These are phyloP conservation scores for Parnassius smintheus DNA, from an alignment of 2,888 invertebrate species.

Conservation along the genomic window DNA sequence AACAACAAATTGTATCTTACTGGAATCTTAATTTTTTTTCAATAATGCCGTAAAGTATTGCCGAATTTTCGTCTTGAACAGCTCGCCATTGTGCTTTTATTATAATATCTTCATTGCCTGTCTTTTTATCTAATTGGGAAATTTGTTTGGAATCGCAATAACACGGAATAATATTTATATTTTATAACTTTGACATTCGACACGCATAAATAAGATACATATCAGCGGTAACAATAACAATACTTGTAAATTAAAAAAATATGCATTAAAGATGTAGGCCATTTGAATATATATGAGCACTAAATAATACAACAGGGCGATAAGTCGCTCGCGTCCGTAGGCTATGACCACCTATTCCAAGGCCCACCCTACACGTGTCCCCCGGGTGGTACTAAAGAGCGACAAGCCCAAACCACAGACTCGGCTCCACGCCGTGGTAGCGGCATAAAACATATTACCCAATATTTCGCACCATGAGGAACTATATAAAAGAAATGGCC, in stretches of 20 bases:
- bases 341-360: no score
- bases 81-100: slow-evolving; percentile 4
- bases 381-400: no score
- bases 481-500: no score
- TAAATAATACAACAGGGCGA: slow-evolving; percentile 5
- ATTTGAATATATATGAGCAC: neutral
- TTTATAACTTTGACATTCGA: slow-evolving; percentile 6
- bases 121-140: neutral
- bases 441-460: no score
- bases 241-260: neutral
- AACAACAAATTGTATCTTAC: slow-evolving; percentile 1
- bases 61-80: slow-evolving; percentile 2
- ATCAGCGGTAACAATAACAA: slow-evolving; percentile 6
- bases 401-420: no score
- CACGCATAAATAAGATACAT: slow-evolving; percentile 8
- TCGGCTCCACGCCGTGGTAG: no score
- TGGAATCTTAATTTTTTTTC: slow-evolving; percentile 10
- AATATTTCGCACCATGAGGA: no score
- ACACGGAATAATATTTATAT: slow-evolving; percentile 4
- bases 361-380: no score
- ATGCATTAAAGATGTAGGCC: neutral
- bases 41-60: slow-evolving; percentile 1
- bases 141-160: slow-evolving; percentile 1
- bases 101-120: neutral
- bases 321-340: no score